Base-by-base conservation (phyloP, 1,140 invertebrate genomes). In the Lepidurus packardi region DNA sequence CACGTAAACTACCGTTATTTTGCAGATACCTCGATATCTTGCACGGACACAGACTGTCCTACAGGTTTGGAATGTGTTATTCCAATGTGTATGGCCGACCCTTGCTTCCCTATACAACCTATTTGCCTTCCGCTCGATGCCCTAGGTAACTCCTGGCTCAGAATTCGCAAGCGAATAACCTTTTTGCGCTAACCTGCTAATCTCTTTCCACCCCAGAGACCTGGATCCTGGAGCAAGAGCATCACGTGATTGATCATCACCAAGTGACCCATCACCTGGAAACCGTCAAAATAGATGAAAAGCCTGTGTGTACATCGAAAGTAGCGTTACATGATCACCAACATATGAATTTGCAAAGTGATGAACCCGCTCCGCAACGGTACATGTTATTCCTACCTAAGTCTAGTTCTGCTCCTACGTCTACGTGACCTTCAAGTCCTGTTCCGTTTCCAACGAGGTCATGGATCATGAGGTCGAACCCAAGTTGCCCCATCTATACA, bases 161-260 rank as follows among this genome's bases (percentile, higher is more conserved):
- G 16, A 13, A 13, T 16, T 65, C 53, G 53, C 53, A 21, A 65
- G 16, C 13, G 21, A 65, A n/a, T 3, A 65, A 7, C 16, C 53
- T 13, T 16, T 65, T 47, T 47, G 16, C 10, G 16, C 10, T 47
- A 47, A 47, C 10, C 16, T 65, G 16, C 21, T 21, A 16, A n/a
- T 65, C 13, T n/a, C 53, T 65, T 65, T 21, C 13, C 53, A 16
- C 16, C 13, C 53, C 53, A 65, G 53, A 65, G 10, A 65, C 53
- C 10, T 65, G 16, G 21, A 65, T 65, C 16, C 13, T 65, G 53
- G 53, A 65, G 53, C 53, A 65, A n/a, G 53, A 65, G 9, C 53
- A 65, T 65, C 53, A 65, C 53, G 53, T 65, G 53, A 65, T 65
- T 21, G 53, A 65, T 21, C 53, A 65, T 65, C 53, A 65, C 13